A percentile compares a stretch with the other conserved stretches of the same genome.
Evolutionary conservation across 1,140 invertebrate species (phyloP).

Genomic region (Zophobas morio): DNA sequence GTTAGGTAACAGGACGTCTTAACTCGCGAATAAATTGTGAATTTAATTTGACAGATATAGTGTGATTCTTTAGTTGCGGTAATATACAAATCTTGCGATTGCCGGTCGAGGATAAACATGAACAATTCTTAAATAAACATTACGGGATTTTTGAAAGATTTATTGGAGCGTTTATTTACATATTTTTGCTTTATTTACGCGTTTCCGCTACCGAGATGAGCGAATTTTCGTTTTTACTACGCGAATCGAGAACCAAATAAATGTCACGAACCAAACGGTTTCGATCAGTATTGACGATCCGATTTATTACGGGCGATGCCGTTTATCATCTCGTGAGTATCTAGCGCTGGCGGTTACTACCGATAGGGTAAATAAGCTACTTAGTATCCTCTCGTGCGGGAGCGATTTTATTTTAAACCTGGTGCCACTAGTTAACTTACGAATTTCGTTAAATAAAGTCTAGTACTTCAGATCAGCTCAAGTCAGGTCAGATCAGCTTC

Average conservation of each 20-base stretch:
- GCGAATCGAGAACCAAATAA: not conserved
- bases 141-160: slow-evolving; percentile 12
- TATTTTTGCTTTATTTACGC: slow-evolving; percentile 10
- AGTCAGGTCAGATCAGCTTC: no score
- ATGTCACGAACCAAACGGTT: not conserved
- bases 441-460: no score
- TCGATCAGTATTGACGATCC: no score
- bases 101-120: slow-evolving; percentile 2
- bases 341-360: no score
- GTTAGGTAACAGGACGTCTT: not conserved
- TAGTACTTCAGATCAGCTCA: no score
- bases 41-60: slow-evolving; percentile 15
- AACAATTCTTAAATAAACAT: slow-evolving; percentile 17
- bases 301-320: no score
- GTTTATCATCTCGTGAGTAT: no score
- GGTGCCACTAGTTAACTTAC: no score
- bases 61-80: slow-evolving; percentile 11
- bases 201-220: not conserved
- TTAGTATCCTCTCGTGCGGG: no score
- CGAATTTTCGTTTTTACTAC: not conserved
- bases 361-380: no score
- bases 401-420: no score
- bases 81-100: slow-evolving; percentile 15
- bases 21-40: slow-evolving; percentile 2
- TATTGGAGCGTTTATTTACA: slow-evolving; percentile 2